phyloP scores from a whole-genome alignment of 2,888 invertebrate genomes.

The Labia minor region DNA sequence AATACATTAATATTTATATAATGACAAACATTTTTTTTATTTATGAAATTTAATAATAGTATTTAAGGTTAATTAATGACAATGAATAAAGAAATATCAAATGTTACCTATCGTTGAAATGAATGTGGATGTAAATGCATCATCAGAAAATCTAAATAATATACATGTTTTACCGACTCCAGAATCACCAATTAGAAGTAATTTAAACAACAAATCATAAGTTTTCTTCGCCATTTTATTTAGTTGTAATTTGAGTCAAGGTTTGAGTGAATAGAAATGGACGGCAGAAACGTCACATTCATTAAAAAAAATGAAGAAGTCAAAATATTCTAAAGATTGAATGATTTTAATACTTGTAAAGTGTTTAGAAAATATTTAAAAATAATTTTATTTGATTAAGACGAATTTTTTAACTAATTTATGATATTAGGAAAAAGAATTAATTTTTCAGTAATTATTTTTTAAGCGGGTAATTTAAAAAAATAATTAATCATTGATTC shows the following conservation, averaged over 20 bases:
- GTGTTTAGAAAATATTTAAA: too few species aligned
- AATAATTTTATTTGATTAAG: too few species aligned
- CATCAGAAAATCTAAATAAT: constrained; percentile 87
- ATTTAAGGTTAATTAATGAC: constrained; percentile 2
- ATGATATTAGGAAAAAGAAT: too few species aligned
- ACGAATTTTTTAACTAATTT: too few species aligned
- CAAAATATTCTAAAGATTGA: not conserved
- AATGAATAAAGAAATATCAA: constrained; percentile 19
- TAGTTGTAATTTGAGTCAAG: constrained; percentile 18
- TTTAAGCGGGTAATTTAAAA: too few species aligned
- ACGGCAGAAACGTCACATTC: constrained; percentile 13
- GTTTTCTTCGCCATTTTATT: constrained; percentile 84
- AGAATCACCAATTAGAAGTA: constrained; percentile 84
- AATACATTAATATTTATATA: not conserved
- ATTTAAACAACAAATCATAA: constrained; percentile 86
- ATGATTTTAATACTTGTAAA: too few species aligned
- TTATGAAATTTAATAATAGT: not conserved
- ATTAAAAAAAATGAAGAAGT: not conserved
- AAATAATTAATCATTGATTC: too few species aligned
- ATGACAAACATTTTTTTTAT: not conserved
- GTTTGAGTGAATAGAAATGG: constrained; percentile 1
- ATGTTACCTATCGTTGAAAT: constrained; percentile 86
- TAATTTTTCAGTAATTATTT: too few species aligned
- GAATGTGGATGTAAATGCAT: constrained; percentile 89
- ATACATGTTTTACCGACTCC: constrained; percentile 93